Percentiles rank a stretch among this genome's conserved stretches.
These are phyloP conservation scores for Salticus scenicus DNA, from an alignment of 2,888 invertebrate species.

Conservation along the genomic window DNA sequence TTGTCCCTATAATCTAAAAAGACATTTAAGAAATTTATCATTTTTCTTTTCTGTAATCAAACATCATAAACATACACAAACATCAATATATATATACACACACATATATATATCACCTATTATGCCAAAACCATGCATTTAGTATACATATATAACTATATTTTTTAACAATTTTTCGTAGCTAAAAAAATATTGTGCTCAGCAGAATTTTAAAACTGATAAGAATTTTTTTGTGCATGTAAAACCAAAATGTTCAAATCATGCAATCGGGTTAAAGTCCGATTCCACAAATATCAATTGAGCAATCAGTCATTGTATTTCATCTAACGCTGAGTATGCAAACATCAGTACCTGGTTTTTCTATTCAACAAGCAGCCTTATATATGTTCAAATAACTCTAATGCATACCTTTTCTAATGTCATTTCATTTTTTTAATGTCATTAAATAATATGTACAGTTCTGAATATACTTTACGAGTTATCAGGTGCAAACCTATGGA, in stretches of 20 bases:
- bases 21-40: too few relatives aligned
- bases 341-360: slow-evolving; percentile 67
- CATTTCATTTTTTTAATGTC: slow-evolving; percentile 46
- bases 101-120: slow-evolving; percentile 44
- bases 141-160: slow-evolving; percentile 60
- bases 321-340: slow-evolving; percentile 36
- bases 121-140: slow-evolving; percentile 66
- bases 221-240: slow-evolving; percentile 28
- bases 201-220: slow-evolving; percentile 24
- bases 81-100: too few relatives aligned
- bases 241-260: slow-evolving; percentile 42
- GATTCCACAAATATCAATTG: slow-evolving; percentile 51
- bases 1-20: neutral
- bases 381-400: slow-evolving; percentile 34
- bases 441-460: slow-evolving; percentile 8
- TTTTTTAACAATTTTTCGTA: slow-evolving; percentile 60
- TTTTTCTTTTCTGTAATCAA: too few relatives aligned
- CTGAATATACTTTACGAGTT: slow-evolving; percentile 13
- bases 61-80: too few relatives aligned
- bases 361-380: slow-evolving; percentile 58
- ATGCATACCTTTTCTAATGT: slow-evolving; percentile 49
- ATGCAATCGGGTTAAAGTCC: slow-evolving; percentile 43
- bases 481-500: slow-evolving; percentile 27
- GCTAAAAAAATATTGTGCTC: slow-evolving; percentile 33
- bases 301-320: slow-evolving; percentile 42